Evolutionary conservation across 2,797 vertebrate species (phyloP), one percentile per base, ranked within the genome.

Genomic region (Ataeniobius toweri): DNA sequence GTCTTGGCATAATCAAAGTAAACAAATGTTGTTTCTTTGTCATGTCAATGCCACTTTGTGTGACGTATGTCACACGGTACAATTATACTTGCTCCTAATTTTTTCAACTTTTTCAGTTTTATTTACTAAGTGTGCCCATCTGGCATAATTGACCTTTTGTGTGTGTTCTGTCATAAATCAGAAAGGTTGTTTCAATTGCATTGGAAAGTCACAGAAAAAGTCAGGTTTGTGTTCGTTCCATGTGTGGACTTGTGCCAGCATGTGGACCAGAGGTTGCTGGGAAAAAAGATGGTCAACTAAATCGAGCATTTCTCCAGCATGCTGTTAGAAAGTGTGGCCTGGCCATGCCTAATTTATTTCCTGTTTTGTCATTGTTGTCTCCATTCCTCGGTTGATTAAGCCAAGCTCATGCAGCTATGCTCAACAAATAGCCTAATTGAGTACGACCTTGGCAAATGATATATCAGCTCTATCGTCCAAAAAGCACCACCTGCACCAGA

Each of bases 371-470:
- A 88, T 92, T 93, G 91, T 93, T 95, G 93, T 95, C 92, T 94
- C 92, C 91, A 92, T 94, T 93, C 93, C 89, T 91, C 90, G 93
- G 92, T 93, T 95, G 95, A 95, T 95, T 95, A 96, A 94, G 91
- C 94, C 93, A 95, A 94, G 92, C 93, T 89, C 92, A 93, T 91
- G 92, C 93, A 88, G 93, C 92, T 94, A 92, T 94, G 94, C 94
- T 95, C 94, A 94, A 95, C 94, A 95, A 95, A 95, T 93, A 94
- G 93, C 92, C 94, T 95, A 94, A 95, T 95, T 94, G 93, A 94
- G 94, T 93, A 91, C 91, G 94, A 95, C 94, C 95, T 95, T 95
- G 94, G 94, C 94, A 94, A 95, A 94, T 94, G 94, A 95, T 94
- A 94, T 90, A 94, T 94, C 93, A 94, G 92, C 89, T 92, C 91